Evolutionary conservation across 2,113 vertebrate genomes (phyloP), one percentile per base, ranked within the genome.

Genomic region (Grammatotria lemairii): DNA sequence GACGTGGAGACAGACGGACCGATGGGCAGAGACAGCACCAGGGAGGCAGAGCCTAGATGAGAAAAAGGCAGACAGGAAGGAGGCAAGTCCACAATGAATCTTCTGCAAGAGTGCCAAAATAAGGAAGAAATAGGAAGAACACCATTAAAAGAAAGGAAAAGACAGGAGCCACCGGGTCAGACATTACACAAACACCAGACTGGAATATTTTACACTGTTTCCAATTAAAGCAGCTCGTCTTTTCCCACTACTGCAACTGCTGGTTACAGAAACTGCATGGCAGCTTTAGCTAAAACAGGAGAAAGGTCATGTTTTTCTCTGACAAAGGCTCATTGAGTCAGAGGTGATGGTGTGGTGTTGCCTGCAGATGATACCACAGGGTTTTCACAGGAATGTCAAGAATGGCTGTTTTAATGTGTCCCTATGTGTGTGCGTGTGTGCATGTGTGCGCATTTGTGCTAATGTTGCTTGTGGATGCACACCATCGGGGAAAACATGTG

Each of bases 131-230:
- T 83, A 82, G 85, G 89, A 93, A 91, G 51, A 80, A 53, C 49
- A 11, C 55, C 79, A 80, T 53, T 85, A 88, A 90, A 87, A 92
- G 88, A 95, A 81, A 90, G 90, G 91, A 93, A 93, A 88, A 87
- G 83, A 31, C 81, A 68, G 84, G 83, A 91, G 89, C 86, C 87
- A 40, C n/a, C 0, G 57, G 89, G 86, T 92, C 92, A 91, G 89
- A 91, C 92, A 35, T 85, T 49, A 60, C 86, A 84, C 85, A 65
- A 54, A 89, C 58, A 63, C 45, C 84, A 81, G 88, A 68, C 88
- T 89, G 86, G 89, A 93, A 93, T 80, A 83, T 70, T 90, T 86
- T 35, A 38, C 90, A 87, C 85, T 75, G 82, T 85, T 93, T 93
- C 87, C 91, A 92, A 93, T 81, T 86, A 8, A 54, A 90, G 81